A percentile compares a stretch with the other conserved stretches of the same genome.
These are phyloP conservation scores for Phycodurus eques DNA, from an alignment of 2,113 vertebrate genomes.

Conservation along the genomic window DNA sequence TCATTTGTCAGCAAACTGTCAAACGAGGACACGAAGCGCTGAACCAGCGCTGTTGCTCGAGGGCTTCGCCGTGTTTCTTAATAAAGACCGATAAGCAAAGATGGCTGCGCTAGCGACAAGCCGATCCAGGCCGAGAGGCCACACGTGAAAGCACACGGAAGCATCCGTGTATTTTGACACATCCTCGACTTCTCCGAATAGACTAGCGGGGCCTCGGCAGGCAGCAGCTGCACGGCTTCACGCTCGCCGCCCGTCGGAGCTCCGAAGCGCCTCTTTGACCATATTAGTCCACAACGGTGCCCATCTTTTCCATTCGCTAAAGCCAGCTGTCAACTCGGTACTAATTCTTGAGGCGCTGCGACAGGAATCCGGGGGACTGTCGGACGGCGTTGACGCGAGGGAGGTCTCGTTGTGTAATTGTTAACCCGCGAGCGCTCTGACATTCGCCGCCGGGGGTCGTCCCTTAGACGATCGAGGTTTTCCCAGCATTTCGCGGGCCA, in stretches of 20 bases:
- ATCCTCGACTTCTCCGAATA: conserved; percentile 65
- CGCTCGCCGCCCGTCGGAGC: conserved; percentile 42
- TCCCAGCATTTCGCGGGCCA: conserved; percentile 48
- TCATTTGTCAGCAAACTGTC: conserved; percentile 15
- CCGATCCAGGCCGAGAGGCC: too few species aligned
- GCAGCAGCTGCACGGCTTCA: conserved; percentile 63
- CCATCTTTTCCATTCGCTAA: conserved; percentile 64
- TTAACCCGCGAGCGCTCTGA: conserved; percentile 37
- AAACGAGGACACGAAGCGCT: conserved; percentile 20
- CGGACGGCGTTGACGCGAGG: too few species aligned
- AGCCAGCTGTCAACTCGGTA: conserved; percentile 51
- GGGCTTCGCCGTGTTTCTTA: too few species aligned
- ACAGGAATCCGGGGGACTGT: background rate
- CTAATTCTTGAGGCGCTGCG: conserved; percentile 29
- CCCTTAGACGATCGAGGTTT: conserved; percentile 59
- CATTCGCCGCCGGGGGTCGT: conserved; percentile 25
- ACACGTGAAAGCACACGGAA: conserved; percentile 26
- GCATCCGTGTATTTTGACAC: conserved; percentile 69
- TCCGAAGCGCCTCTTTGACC: conserved; percentile 55
- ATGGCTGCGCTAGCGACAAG: too few species aligned
- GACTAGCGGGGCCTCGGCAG: conserved; percentile 45
- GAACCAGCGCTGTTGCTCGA: background rate
- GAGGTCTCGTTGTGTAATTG: conserved; percentile 15
- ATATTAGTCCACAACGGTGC: conserved; percentile 66
- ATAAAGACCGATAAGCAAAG: too few species aligned